phyloP scores from a whole-genome alignment of 2,888 invertebrate species.

The Hermaeophaga mercurialis region DNA sequence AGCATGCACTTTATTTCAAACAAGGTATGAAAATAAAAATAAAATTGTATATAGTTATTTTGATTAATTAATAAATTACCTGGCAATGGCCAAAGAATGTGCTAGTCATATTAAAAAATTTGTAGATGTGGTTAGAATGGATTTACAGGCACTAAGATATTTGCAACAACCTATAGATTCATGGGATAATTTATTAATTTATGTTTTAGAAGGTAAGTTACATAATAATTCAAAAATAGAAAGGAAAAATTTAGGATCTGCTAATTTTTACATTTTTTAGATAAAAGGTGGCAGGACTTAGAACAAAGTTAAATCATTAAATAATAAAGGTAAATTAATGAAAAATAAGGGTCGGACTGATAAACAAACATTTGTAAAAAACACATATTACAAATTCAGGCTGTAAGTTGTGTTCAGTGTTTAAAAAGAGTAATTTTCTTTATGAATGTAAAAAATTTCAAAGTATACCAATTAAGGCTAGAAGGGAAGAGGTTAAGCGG shows the following conservation, averaged over 20 bases:
- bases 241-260: neutral
- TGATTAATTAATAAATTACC: neutral
- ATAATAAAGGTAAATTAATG: neutral
- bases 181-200: neutral
- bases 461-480: neutral
- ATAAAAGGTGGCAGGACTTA: neutral
- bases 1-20: too few relatives aligned
- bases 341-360: neutral
- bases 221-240: neutral
- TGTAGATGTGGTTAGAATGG: constrained; percentile 3
- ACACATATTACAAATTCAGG: neutral
- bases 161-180: neutral
- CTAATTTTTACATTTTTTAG: neutral
- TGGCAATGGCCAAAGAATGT: neutral
- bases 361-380: neutral
- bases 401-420: neutral
- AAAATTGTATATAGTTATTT: too few relatives aligned
- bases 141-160: neutral
- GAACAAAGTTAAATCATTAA: too few relatives aligned
- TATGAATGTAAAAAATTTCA: constrained; percentile 1
- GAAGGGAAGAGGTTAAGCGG: neutral
- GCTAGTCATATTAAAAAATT: neutral
- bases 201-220: too few relatives aligned
- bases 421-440: neutral
- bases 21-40: too few relatives aligned